Evolutionary conservation across 2,797 vertebrate species (phyloP).

Genomic region (Darevskia nairensis): DNA sequence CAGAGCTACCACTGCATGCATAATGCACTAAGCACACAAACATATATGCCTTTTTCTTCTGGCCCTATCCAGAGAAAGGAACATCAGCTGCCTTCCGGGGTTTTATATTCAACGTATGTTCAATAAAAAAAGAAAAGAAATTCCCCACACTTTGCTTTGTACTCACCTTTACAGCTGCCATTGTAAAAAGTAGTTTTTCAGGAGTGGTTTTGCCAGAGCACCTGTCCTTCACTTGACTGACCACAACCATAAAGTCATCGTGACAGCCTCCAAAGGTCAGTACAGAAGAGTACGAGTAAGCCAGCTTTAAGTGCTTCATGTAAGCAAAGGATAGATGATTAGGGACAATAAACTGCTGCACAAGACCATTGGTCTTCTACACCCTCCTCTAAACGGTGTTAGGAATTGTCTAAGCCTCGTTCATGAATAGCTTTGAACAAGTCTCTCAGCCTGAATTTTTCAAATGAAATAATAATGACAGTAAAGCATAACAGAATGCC

Average conservation of each 20-base stretch:
- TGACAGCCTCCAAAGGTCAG: constrained; percentile 93
- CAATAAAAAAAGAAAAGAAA: constrained; percentile 6
- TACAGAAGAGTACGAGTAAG: constrained; percentile 87
- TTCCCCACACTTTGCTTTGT: constrained; percentile 20
- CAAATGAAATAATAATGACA: neutral
- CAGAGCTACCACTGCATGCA: neutral
- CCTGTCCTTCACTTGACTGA: constrained; percentile 86
- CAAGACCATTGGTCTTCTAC: neutral
- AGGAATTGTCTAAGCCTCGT: neutral
- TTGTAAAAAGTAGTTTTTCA: constrained; percentile 90
- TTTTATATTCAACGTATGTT: neutral
- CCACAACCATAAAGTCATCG: constrained; percentile 95
- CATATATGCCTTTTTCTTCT: neutral
- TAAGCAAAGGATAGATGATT: constrained; percentile 52
- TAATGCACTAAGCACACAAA: neutral
- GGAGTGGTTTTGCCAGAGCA: constrained; percentile 84
- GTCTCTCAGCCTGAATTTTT: neutral
- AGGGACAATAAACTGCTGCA: constrained; percentile 44
- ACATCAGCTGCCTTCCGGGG: too few species aligned
- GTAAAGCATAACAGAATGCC: neutral
- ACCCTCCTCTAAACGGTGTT: neutral
- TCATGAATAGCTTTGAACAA: neutral
- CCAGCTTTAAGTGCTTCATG: constrained; percentile 86
- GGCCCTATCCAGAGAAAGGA: neutral
- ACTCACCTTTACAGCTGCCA: constrained; percentile 91